phyloP scores from a whole-genome alignment of 2,888 invertebrate species.

The Leuctra nigra region DNA sequence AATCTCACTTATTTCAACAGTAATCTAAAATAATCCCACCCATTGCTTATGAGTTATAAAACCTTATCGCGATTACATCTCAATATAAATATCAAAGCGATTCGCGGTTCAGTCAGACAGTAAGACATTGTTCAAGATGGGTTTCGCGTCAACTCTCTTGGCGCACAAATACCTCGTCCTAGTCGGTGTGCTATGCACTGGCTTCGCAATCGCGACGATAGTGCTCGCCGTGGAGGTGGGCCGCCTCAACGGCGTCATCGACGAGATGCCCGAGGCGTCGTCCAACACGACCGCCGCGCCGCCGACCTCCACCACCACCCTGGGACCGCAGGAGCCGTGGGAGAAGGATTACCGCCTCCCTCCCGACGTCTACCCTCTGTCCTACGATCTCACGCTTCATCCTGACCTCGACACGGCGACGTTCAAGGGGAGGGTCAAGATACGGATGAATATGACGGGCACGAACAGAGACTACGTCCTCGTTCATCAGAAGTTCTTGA shows the following conservation, averaged over 20 bases:
- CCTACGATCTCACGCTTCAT: slow-evolving; percentile 56
- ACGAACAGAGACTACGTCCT: slow-evolving; percentile 47
- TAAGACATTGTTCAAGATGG: neutral
- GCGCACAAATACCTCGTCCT: slow-evolving; percentile 39
- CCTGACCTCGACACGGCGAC: slow-evolving; percentile 55
- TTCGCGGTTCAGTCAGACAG: too few relatives aligned
- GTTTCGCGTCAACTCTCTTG: slow-evolving; percentile 5
- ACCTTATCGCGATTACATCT: too few relatives aligned
- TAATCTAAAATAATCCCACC: too few relatives aligned
- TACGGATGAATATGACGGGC: slow-evolving; percentile 43
- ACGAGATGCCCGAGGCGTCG: too few relatives aligned
- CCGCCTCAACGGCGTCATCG: slow-evolving; percentile 28
- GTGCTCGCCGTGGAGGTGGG: slow-evolving; percentile 43
- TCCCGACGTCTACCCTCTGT: slow-evolving; percentile 49
- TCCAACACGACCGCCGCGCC: neutral
- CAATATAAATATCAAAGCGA: too few relatives aligned
- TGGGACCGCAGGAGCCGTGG: slow-evolving; percentile 28
- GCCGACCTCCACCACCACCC: slow-evolving; percentile 4
- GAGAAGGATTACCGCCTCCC: slow-evolving; percentile 47
- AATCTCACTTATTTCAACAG: too few relatives aligned
- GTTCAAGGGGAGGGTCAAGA: slow-evolving; percentile 52
- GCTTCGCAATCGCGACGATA: slow-evolving; percentile 48
- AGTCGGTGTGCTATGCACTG: slow-evolving; percentile 38
- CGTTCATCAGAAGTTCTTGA: slow-evolving; percentile 42
- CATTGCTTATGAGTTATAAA: too few relatives aligned